phyloP scores from a whole-genome alignment of 2,888 invertebrate genomes.

The Paralinhomoeus sp. region DNA sequence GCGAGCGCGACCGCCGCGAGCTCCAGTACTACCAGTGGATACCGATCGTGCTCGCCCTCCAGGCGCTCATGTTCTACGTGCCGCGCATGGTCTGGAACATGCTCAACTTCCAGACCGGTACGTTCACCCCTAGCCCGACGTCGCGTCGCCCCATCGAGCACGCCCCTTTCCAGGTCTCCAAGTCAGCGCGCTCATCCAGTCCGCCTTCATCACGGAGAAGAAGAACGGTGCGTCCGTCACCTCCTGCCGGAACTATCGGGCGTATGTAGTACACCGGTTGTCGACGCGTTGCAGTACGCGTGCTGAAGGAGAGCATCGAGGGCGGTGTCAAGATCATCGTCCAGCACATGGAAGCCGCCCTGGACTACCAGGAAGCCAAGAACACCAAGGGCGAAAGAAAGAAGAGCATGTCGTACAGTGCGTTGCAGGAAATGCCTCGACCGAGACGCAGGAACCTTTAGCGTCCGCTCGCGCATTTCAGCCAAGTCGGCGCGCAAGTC shows the following conservation, averaged over 20 bases:
- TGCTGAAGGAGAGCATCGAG: neutral
- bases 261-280: no score
- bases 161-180: conserved; percentile 4
- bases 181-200: conserved; percentile 1
- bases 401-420: no score
- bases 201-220: conserved; percentile 2
- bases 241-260: no score
- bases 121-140: neutral
- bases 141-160: no score
- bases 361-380: neutral
- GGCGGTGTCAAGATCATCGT: neutral
- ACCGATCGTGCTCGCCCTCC: conserved; percentile 18
- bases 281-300: no score
- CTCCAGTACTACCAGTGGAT: conserved; percentile 21
- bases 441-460: no score
- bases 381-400: neutral
- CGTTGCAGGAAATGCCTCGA: no score
- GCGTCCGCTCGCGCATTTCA: neutral
- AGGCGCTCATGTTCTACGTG: conserved; percentile 14
- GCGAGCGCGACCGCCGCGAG: conserved; percentile 4
- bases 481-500: neutral
- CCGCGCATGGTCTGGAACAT: conserved; percentile 17
- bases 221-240: neutral
- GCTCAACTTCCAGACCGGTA: conserved; percentile 12
- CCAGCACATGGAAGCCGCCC: neutral